phyloP scores from a whole-genome alignment of 2,113 vertebrate genomes.

The Leptocoma aspasia region DNA sequence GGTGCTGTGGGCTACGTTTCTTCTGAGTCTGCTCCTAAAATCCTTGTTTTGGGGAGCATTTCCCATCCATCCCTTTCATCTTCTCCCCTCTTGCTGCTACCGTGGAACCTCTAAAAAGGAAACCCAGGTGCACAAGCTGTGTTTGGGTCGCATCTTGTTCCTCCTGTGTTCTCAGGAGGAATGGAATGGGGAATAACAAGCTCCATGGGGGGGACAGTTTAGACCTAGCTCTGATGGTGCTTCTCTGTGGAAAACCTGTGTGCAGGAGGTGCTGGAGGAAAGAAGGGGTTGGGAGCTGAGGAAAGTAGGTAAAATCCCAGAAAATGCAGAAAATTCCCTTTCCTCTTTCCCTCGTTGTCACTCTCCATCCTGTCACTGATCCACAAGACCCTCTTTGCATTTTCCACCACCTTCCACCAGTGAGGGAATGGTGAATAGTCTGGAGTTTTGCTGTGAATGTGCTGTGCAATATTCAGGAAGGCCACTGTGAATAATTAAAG shows the following conservation, averaged over 20 bases:
- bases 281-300: background rate
- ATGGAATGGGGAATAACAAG: background rate
- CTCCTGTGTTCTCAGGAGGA: background rate
- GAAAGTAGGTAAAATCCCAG: background rate
- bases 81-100: background rate
- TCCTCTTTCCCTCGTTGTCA: background rate
- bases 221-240: background rate
- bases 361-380: background rate
- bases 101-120: background rate
- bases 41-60: background rate
- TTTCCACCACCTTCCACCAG: background rate
- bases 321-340: background rate
- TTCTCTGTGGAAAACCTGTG: background rate
- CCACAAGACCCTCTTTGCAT: background rate
- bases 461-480: constrained; percentile 57
- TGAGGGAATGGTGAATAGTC: background rate
- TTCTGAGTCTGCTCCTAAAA: background rate
- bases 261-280: background rate
- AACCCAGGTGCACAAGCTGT: background rate
- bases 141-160: background rate
- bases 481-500: constrained; percentile 66
- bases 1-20: background rate
- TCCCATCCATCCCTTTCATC: background rate
- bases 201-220: background rate
- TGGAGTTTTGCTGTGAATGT: background rate